phyloP scores from a whole-genome alignment of 2,888 invertebrate species.

The Tenthredo notha region DNA sequence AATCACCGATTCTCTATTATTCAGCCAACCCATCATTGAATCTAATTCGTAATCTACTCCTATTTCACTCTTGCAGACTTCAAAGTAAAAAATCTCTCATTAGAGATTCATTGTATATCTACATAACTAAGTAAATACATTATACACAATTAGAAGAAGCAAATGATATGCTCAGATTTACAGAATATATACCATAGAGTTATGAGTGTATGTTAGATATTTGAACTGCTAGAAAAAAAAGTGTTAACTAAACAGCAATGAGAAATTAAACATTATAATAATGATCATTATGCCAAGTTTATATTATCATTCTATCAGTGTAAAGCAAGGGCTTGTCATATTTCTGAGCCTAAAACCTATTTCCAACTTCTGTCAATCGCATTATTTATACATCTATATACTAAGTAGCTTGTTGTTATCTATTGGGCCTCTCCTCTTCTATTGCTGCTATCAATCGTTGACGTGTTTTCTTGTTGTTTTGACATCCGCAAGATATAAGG shows the following conservation, averaged over 20 bases:
- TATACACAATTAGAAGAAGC: background rate
- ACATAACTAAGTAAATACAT: background rate
- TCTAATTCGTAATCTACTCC: background rate
- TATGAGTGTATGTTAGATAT: background rate
- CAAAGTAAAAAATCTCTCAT: background rate
- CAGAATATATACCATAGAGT: background rate
- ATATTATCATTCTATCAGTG: background rate
- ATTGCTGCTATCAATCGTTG: conserved; percentile 88
- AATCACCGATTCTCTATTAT: background rate
- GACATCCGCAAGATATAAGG: conserved; percentile 91
- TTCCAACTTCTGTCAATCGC: background rate
- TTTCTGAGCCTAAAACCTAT: background rate
- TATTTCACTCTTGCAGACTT: background rate
- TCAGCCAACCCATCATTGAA: background rate
- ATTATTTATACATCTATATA: conserved; percentile 13
- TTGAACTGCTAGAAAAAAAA: conserved; percentile 1
- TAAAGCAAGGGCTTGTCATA: background rate
- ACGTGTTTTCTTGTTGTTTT: conserved; percentile 92
- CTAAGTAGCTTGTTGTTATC: conserved; percentile 65
- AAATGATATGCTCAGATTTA: conserved; percentile 20
- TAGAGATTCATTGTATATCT: background rate
- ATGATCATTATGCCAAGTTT: background rate
- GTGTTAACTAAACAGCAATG: background rate
- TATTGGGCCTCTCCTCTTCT: conserved; percentile 80
- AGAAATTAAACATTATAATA: conserved; percentile 23